Base-by-base conservation (phyloP, 1,140 invertebrate species). In the Penaeus vannamei region DNA sequence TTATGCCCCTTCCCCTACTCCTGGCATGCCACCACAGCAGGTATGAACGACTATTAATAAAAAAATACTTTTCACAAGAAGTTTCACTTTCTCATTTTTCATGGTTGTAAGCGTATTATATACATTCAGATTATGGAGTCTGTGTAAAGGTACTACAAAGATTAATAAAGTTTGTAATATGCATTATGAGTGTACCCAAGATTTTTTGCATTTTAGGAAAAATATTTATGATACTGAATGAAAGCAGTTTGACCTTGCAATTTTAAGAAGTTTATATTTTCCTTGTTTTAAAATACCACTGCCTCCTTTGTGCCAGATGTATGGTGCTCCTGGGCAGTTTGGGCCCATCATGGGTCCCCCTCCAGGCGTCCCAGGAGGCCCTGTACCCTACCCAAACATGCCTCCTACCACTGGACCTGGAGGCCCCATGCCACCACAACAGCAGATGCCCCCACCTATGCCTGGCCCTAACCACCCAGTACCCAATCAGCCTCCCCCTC, bases 11-110 rank as follows among this genome's bases (percentile, higher is more conserved):
- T 76, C 87, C 10, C 81, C 87, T 29, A 79, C 81, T 26, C 87
- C 87, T 42, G 81, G 81, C 26, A 84, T 88, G 59, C 87, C 87
- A 36, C 87, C 87, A 32, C 87, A 83, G 26, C 85, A 87, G 76
- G 85, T 87, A 46, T 59, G 53, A 7, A 53, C 53, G 12, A 10
- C 14, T 1, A 17, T 53, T 17, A 10, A 53, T 53, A 14, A 17
- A 42, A 42, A 7, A 36, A 36, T 36, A 42, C 8, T 42, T 42
- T 42, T 42, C 36, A 42, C 36, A 42, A 5, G 36, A 42, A 42
- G 36, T 42, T 4, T 42, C 36, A 36, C 36, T 36, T 42, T 5
- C 36, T 42, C 36, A 42, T 42, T 42, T 4, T 42, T 42, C 4
- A 2, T 42, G 4, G 8, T 42, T 42, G 36, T 42, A 42, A 42